Evolutionary conservation across 2,888 invertebrate genomes (phyloP), one percentile per base, ranked within the genome.

Genomic region (Salticus scenicus): DNA sequence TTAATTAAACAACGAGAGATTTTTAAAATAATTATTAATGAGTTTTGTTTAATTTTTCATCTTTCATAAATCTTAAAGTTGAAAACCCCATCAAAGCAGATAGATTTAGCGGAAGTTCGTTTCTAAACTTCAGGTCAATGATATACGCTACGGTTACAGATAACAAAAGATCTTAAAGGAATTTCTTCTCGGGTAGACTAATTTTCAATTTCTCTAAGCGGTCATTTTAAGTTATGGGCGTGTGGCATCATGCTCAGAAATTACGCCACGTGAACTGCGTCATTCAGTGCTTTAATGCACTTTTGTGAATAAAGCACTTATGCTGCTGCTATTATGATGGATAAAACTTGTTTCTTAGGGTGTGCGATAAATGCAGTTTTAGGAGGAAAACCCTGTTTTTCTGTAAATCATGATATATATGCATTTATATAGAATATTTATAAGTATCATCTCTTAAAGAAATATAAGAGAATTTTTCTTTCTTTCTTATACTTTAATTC

Each of bases 211-310:
- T 80, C 67, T 80, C 51, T 42, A 64, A 28, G 66, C 10, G 30
- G 47, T 10, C 63, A 71, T 37, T n/a, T 82, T 66, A 82, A 75
- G 57, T 71, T 41, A 10, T 37, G 82, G 82, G 82, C 82, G 82
- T 82, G 75, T 47, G 63, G 64, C 70, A 75, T 14, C 51, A 28
- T 31, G 57, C 31, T 37, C 30, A 41, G 30, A 57, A 74, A 69
- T 74, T 81, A 57, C 57, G 24, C 74, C 33, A 7, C 14, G 69
- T 51, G 74, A 80, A 81, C 70, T 74, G 47, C 33, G 17, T 67
- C 69, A 51, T 33, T 79, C 76, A 33, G 42, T 51, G 1, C 24
- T 24, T 57, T 57, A 57, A 17, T 57, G 24, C 20, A n/a, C 2
- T 1, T 57, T 57, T 57, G 57, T 24, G 57, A 57, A 57, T 57